Evolutionary conservation across 2,797 vertebrate species (phyloP), one percentile per base, ranked within the genome.

Genomic region (Sardinella longiceps): DNA sequence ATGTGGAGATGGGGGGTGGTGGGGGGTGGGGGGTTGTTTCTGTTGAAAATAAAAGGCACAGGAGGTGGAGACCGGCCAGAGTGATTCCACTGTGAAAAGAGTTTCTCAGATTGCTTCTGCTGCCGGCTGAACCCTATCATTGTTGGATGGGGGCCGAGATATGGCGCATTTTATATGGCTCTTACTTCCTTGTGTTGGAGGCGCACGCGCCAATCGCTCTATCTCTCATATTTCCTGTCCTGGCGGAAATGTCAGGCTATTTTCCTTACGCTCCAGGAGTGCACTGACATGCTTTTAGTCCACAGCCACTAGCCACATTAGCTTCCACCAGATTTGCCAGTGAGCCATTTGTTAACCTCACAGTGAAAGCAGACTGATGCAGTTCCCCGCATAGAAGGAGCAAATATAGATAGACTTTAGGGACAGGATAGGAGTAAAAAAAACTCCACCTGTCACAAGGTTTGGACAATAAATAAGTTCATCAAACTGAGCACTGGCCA

Each of bases 111-210:
- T 92, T 92, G 89, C 86, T 89, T 88, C 46, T 60, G 84, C 83
- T 84, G 85, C 84, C 82, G 80, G 85, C 87, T 87, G 87, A 82
- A 88, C 86, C 85, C 88, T 86, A 88, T 90, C 86, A 88, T 85
- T 81, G 81, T 80, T 84, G 84, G 82, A 90, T 84, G 86, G 84
- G 58, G 53, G 15, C 88, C 86, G 80, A 90, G 91, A 92, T 90
- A 91, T 84, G 87, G 87, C 83, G 86, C 89, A 91, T 93, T 92
- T 92, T 91, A 89, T 84, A 89, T 82, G 84, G 83, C 86, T 87
- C 46, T 85, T 83, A 58, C 83, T 50, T 86, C 88, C 82, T 80
- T 81, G 45, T 85, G 82, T 80, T 60, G 87, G 83, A 84, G 85
- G 85, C 84, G 23, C 84, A n/a, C 37, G 80, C 81, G 25, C 60